Conservation (phyloP, 2,113 vertebrate species). For the Brachyhypopomus occidentalis region DNA sequence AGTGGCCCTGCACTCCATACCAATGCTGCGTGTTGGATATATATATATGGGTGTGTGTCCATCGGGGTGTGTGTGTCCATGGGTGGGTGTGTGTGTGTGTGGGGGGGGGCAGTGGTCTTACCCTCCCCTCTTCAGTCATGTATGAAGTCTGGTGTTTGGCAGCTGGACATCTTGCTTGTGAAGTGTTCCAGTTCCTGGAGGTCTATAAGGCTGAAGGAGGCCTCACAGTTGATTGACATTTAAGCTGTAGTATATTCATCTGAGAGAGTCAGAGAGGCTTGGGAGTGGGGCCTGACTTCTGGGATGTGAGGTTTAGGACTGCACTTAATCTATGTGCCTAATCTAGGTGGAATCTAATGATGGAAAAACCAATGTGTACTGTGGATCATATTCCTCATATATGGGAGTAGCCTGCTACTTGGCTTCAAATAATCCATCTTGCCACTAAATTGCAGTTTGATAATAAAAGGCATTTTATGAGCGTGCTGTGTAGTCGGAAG, state of each 20-base stretch:
- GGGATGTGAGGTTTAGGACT: not conserved
- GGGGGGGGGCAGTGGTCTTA: not conserved
- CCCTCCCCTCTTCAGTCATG: not conserved
- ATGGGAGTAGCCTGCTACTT: not conserved
- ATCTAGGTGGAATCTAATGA: not conserved
- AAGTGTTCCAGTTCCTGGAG: not conserved
- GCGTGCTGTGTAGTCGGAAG: not conserved
- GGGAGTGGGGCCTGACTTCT: not conserved
- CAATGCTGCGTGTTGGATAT: no score
- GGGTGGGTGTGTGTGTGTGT: conserved; percentile 20
- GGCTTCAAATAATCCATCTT: not conserved
- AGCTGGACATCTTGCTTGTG: not conserved
- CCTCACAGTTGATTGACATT: no score
- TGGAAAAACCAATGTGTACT: no score
- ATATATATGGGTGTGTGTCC: no score
- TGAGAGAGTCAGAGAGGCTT: not conserved
- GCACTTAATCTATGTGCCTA: not conserved
- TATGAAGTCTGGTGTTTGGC: not conserved
- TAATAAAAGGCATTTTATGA: not conserved
- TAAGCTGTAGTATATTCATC: not conserved
- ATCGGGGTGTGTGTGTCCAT: no score
- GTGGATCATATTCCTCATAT: not conserved
- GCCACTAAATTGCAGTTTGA: not conserved
- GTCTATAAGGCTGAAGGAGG: not conserved
- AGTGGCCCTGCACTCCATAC: conserved; percentile 8